Base-by-base conservation (phyloP, 2,113 vertebrate genomes). In the Cygnus atratus region DNA sequence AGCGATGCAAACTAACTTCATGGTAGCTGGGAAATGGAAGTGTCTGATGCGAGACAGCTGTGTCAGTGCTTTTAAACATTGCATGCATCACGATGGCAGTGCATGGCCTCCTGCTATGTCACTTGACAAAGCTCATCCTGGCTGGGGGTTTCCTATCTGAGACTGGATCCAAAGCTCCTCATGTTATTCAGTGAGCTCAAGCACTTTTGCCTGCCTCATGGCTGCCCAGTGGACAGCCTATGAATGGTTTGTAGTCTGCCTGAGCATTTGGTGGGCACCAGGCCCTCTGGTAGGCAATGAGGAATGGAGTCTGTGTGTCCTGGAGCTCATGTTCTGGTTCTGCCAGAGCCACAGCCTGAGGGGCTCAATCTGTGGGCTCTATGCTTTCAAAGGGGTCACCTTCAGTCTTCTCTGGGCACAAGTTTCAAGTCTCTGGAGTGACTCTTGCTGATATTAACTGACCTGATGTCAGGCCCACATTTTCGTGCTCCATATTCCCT, bases 11-110 rank as follows among this genome's bases (percentile, higher is more conserved):
- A 63, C 15, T 3, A 0, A 62, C 59, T 62, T 87, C 9, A 0
- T 28, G 28, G 28, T n/a, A 28, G 33, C 78, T 84, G 79, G 50
- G 61, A 79, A 58, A 78, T 46, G 58, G 21, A 61, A 62, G 50
- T 24, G 29, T 24, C n/a, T 41, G 58, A 13, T 35, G 65, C 43
- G 31, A 48, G 19, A 78, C 55, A n/a, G 33, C 8, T 29, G 26
- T 31, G 43, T 70, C 33, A 15, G 33, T 67, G 67, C 57, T 84
- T 79, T 39, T 59, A 37, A n/a, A 50, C 19, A 6, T 20, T 5
- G 9, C 12, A 1, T 26, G 29, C 43, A n/a, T 63, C 70, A 12
- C 61, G 29, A 2, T 0, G 24, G 31, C 4, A 0, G 15, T n/a
- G 65, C 7, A 8, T 29, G 44, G 68, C 37, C 41, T 73, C 43